Percentiles rank a stretch among this genome's conserved stretches.
These are phyloP conservation scores for Leptoteleia sp. DNA, from an alignment of 1,140 invertebrate species.

Conservation along the genomic window DNA sequence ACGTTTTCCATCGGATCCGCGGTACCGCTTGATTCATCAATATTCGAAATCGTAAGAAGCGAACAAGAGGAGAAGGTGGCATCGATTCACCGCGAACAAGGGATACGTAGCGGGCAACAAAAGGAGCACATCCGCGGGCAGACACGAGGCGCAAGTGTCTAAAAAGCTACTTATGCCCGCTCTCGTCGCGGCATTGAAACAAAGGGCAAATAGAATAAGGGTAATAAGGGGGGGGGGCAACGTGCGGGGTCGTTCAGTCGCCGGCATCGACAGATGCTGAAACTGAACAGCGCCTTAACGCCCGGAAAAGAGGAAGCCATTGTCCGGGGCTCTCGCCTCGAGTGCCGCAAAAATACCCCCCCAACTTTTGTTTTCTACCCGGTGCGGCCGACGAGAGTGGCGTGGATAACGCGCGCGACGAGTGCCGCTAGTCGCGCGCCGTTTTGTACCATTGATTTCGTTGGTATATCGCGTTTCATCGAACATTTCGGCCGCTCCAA, in stretches of 20 bases:
- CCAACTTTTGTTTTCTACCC: constrained; percentile 45
- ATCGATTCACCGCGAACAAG: too few species aligned
- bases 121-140: too few species aligned
- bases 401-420: constrained; percentile 36
- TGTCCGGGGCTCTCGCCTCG: constrained; percentile 70
- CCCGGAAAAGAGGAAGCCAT: constrained; percentile 64
- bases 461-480: constrained; percentile 43
- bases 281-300: constrained; percentile 59
- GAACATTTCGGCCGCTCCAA: constrained; percentile 62
- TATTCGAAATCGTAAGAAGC: too few species aligned
- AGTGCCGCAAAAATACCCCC: constrained; percentile 60
- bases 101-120: too few species aligned
- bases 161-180: constrained; percentile 46
- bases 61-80: too few species aligned
- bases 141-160: constrained; percentile 15
- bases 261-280: constrained; percentile 65
- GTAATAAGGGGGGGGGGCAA: constrained; percentile 40
- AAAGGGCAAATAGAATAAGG: constrained; percentile 66
- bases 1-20: too few species aligned
- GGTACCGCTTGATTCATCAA: too few species aligned
- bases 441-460: constrained; percentile 56
- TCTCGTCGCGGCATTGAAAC: constrained; percentile 36
- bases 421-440: constrained; percentile 26
- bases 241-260: too few species aligned
- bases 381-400: constrained; percentile 18